phyloP scores from a whole-genome alignment of 2,888 invertebrate species.

The Pandemis heparana region DNA sequence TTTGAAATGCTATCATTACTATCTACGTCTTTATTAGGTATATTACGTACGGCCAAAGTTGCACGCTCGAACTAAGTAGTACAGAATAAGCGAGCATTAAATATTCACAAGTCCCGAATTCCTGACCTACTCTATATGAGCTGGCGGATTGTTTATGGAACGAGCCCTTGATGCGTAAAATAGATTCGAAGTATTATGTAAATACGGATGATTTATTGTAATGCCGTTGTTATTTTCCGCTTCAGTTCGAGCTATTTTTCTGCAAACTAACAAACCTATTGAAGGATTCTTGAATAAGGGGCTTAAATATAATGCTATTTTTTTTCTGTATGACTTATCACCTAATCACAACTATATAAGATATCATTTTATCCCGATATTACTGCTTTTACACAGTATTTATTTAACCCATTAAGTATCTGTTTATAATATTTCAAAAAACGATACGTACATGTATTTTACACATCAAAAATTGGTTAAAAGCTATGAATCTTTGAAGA shows the following conservation, averaged over 20 bases:
- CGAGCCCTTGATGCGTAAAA: background rate
- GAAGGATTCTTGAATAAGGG: background rate
- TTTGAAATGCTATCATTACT: too few species aligned
- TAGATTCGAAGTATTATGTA: constrained; percentile 3
- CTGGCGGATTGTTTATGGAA: background rate
- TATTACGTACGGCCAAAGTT: too few species aligned
- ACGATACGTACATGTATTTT: too few species aligned
- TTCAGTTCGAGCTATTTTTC: background rate
- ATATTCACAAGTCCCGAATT: background rate
- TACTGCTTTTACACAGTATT: too few species aligned
- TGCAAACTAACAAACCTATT: background rate
- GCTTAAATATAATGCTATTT: background rate
- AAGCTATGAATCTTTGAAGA: too few species aligned
- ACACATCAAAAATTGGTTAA: too few species aligned
- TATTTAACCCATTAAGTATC: too few species aligned
- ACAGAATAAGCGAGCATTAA: too few species aligned
- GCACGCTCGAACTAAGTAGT: too few species aligned
- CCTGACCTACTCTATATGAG: background rate
- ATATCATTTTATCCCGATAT: too few species aligned
- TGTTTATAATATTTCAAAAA: too few species aligned
- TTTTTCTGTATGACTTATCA: background rate
- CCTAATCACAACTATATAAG: background rate
- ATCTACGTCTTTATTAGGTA: too few species aligned
- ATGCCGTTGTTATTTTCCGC: constrained; percentile 24
- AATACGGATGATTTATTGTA: constrained; percentile 4